Conservation (phyloP, 1,140 invertebrate genomes). For the Myzus persicae region DNA sequence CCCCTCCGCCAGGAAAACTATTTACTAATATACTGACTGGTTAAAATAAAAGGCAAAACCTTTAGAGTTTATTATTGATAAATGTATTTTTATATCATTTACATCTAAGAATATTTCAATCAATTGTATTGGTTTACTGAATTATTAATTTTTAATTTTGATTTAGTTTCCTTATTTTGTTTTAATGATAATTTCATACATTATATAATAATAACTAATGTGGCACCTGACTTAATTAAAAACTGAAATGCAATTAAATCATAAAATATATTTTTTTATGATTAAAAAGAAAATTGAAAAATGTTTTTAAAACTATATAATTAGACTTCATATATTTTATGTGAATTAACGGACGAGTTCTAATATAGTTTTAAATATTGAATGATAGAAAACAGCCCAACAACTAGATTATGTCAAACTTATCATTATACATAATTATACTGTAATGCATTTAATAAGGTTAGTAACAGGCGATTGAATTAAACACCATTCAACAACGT, state of each 20-base stretch:
- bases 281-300: neutral
- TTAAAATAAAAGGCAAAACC: neutral
- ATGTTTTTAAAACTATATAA: neutral
- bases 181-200: neutral
- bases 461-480: too few species aligned
- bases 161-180: neutral
- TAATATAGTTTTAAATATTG: neutral
- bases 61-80: neutral
- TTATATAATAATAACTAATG: neutral
- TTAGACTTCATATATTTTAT: neutral
- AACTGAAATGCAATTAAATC: neutral
- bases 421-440: too few species aligned
- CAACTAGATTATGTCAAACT: too few species aligned
- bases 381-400: too few species aligned
- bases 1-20: neutral
- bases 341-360: neutral
- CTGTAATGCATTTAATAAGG: too few species aligned
- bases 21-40: neutral
- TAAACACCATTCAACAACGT: neutral
- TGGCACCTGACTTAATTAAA: neutral
- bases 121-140: neutral
- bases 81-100: neutral
- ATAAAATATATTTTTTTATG: neutral
- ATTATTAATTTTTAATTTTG: neutral
- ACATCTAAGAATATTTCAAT: neutral